Evolutionary conservation across 2,888 invertebrate species (phyloP).

Genomic region (Onchidella celtica): DNA sequence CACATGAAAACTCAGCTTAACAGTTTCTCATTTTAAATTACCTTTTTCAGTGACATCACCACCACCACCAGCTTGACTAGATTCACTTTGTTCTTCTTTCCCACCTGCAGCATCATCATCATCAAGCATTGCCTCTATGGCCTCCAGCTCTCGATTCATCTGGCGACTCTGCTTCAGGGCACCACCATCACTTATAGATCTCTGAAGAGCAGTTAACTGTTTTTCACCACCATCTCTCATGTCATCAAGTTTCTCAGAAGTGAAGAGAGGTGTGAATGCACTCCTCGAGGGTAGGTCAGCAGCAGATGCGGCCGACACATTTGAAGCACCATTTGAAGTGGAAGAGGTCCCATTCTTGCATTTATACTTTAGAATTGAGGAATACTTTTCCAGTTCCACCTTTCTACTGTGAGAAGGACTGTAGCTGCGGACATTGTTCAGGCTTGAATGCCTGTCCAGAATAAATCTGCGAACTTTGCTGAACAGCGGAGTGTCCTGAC

Average conservation of each 20-base stretch:
- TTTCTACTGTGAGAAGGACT: slow-evolving; percentile 26
- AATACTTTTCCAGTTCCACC: slow-evolving; percentile 54
- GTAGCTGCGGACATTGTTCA: background rate
- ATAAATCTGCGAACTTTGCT: background rate
- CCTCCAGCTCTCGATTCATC: slow-evolving; percentile 23
- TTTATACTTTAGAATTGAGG: slow-evolving; percentile 57
- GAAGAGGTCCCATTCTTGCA: background rate
- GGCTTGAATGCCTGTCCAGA: slow-evolving; percentile 17
- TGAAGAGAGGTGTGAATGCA: slow-evolving; percentile 35
- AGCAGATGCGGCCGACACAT: background rate
- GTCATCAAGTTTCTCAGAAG: background rate
- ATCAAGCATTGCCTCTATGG: background rate
- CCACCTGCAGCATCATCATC: background rate
- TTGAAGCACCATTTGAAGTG: background rate
- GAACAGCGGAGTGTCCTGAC: slow-evolving; percentile 8
- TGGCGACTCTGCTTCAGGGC: slow-evolving; percentile 25
- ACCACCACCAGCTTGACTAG: background rate
- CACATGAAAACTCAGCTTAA: too few relatives aligned
- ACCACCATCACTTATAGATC: slow-evolving; percentile 54
- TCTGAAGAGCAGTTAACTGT: slow-evolving; percentile 25
- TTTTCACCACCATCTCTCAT: background rate
- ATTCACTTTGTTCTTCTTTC: background rate
- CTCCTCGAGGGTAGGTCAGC: background rate
- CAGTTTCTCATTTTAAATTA: too few relatives aligned
- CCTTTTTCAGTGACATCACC: slow-evolving; percentile 32